A percentile compares a stretch with the other conserved stretches of the same genome.
Evolutionary conservation across 64 coral and sea anemone species (phyloP).

Genomic region (Dendronephthya gigantea): DNA sequence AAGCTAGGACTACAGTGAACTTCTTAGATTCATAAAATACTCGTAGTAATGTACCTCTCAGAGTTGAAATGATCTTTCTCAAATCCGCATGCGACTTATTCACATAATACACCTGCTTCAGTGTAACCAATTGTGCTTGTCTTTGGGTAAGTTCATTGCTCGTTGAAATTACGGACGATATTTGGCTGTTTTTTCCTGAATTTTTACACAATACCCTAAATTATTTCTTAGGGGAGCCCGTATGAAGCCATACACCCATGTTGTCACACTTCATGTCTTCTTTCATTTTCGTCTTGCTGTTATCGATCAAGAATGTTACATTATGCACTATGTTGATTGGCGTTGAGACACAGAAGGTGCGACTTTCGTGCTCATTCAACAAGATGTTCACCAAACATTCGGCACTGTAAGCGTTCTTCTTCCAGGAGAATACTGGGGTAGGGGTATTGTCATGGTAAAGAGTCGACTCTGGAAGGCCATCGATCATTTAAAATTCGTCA

Average conservation of each 20-base stretch:
- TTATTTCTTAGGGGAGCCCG: slow-evolving; percentile 20
- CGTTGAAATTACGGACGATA: too few relatives aligned
- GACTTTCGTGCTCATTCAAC: neutral
- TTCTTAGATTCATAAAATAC: too few relatives aligned
- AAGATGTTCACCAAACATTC: neutral
- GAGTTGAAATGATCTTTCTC: too few relatives aligned
- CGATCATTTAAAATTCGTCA: too few relatives aligned
- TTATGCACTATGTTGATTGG: slow-evolving; percentile 18
- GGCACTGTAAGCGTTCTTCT: neutral
- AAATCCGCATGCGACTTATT: too few relatives aligned
- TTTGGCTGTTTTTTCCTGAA: too few relatives aligned
- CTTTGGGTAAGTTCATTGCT: too few relatives aligned
- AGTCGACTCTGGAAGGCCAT: too few relatives aligned
- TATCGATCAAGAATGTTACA: neutral
- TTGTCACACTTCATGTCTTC: slow-evolving; percentile 26
- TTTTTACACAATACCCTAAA: neutral
- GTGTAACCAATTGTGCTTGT: too few relatives aligned
- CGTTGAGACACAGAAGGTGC: neutral
- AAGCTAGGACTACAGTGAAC: too few relatives aligned
- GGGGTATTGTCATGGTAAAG: neutral
- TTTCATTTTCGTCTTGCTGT: neutral
- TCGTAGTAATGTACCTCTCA: too few relatives aligned
- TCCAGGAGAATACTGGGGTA: neutral
- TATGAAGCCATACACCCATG: slow-evolving; percentile 23
- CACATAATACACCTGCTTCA: too few relatives aligned